Evolutionary conservation across 2,113 vertebrate genomes (phyloP).

Genomic region (Cochlearius cochlearius): DNA sequence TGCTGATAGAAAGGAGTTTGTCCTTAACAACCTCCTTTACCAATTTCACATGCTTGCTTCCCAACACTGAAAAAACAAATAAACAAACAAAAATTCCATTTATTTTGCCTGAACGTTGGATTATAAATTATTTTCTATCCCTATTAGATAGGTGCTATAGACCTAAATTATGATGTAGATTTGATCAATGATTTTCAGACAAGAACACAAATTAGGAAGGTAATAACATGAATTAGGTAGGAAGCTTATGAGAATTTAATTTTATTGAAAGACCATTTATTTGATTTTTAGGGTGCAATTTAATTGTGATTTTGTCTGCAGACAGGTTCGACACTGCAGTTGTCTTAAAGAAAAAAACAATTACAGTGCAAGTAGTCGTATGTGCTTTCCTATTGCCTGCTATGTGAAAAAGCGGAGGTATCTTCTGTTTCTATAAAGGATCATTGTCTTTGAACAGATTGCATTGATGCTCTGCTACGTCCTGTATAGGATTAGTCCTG

Average conservation of each 20-base stretch:
- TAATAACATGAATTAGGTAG: background rate
- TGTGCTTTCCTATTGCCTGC: background rate
- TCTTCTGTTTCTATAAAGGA: background rate
- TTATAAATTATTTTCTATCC: background rate
- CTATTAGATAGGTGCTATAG: background rate
- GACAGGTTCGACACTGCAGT: rapidly evolving
- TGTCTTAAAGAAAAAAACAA: background rate
- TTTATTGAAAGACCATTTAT: background rate
- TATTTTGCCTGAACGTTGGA: background rate
- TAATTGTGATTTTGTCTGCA: background rate
- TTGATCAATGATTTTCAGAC: background rate
- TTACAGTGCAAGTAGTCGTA: background rate
- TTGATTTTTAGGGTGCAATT: background rate
- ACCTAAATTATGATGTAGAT: background rate
- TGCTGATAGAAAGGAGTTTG: background rate
- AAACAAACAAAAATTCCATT: background rate
- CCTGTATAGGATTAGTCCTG: background rate
- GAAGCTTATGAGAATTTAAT: background rate
- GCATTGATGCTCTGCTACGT: background rate
- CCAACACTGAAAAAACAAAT: background rate
- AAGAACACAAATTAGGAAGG: background rate
- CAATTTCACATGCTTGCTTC: background rate
- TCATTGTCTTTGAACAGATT: background rate
- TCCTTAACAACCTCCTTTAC: background rate
- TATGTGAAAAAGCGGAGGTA: background rate